A percentile compares a stretch with the other conserved stretches of the same genome.
Evolutionary conservation across 2,113 vertebrate species (phyloP).

Genomic region (Typhlomys cinereus): DNA sequence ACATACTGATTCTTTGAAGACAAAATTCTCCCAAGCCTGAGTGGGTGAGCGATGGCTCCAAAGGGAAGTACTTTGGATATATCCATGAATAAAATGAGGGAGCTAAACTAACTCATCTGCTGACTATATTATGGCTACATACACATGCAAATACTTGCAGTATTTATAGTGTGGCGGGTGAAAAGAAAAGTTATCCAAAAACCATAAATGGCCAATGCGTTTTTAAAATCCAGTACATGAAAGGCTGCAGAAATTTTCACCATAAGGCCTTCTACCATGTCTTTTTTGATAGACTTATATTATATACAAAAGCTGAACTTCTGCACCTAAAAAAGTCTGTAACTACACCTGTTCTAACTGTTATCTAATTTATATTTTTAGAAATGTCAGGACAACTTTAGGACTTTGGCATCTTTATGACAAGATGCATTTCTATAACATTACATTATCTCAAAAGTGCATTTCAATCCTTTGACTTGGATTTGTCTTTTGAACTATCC

Average conservation of each 20-base stretch:
- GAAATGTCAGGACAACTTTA: background rate
- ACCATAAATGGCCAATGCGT: background rate
- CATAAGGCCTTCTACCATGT: background rate
- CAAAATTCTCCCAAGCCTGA: background rate
- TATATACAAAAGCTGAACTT: background rate
- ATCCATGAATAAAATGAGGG: background rate
- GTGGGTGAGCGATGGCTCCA: conserved; percentile 7
- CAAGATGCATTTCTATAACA: background rate
- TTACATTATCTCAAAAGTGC: conserved; percentile 27
- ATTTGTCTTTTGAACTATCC: conserved; percentile 22
- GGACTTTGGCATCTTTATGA: background rate
- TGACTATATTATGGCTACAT: background rate
- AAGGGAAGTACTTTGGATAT: background rate
- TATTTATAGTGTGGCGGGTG: background rate
- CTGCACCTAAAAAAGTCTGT: background rate
- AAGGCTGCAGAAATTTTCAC: conserved; percentile 18
- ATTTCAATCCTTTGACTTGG: background rate
- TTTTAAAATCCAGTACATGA: conserved; percentile 33
- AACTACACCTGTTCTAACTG: background rate
- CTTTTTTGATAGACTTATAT: background rate
- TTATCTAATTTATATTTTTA: background rate
- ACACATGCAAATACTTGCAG: conserved; percentile 9
- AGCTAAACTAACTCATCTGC: background rate
- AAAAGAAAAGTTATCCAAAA: background rate
- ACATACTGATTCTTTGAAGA: background rate